Evolutionary conservation across 2,797 vertebrate genomes (phyloP).

Genomic region (Phataginus tricuspis): DNA sequence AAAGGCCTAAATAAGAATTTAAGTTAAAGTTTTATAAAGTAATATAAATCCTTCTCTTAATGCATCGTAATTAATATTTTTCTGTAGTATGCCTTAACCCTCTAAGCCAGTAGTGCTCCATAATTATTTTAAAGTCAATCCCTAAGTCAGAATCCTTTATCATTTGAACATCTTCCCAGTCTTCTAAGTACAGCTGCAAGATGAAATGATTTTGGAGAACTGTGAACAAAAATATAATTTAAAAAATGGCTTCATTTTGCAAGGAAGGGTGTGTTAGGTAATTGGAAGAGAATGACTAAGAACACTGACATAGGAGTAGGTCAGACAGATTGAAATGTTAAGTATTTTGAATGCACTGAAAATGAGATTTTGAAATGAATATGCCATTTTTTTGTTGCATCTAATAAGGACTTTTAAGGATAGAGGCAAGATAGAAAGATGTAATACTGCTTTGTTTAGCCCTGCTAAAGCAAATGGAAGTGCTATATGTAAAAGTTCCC

Average conservation of each 20-base stretch:
- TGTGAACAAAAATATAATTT: slow-evolving; percentile 30
- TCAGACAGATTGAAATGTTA: slow-evolving; percentile 47
- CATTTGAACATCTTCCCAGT: slow-evolving; percentile 46
- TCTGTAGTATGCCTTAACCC: not conserved
- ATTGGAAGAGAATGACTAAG: slow-evolving; percentile 58
- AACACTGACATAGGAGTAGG: not conserved
- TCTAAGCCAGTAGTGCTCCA: not conserved
- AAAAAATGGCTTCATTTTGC: slow-evolving; percentile 43
- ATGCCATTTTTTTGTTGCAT: slow-evolving; percentile 37
- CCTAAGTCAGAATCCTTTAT: slow-evolving; percentile 42
- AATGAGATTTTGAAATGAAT: slow-evolving; percentile 64
- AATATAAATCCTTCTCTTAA: not conserved
- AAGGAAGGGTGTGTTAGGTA: not conserved
- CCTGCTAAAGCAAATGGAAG: not conserved
- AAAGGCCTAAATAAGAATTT: slow-evolving; percentile 4
- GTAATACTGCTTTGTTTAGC: not conserved
- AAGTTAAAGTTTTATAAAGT: slow-evolving; percentile 27
- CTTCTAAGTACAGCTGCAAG: slow-evolving; percentile 37
- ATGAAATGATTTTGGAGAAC: slow-evolving; percentile 27
- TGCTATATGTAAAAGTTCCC: not conserved
- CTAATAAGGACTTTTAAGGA: not conserved
- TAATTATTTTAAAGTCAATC: slow-evolving; percentile 56
- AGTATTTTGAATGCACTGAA: slow-evolving; percentile 47
- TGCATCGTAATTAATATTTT: slow-evolving; percentile 34
- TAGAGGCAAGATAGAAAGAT: not conserved